A percentile compares a stretch with the other conserved stretches of the same genome.
phyloP scores from a whole-genome alignment of 2,888 invertebrate genomes.

The Agrotis clavis region DNA sequence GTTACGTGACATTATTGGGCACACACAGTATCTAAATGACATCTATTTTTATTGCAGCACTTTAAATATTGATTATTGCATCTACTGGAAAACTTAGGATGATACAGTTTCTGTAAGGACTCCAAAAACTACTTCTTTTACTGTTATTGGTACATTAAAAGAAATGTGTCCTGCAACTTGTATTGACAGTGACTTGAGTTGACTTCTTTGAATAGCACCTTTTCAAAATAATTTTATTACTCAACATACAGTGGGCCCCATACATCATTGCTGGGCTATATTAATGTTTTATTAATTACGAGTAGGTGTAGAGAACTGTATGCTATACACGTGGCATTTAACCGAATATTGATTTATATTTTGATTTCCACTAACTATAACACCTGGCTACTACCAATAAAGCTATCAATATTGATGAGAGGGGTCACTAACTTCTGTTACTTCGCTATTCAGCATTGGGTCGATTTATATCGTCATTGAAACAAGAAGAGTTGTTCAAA shows the following conservation, averaged over 20 bases:
- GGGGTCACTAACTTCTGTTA: slow-evolving; percentile 65
- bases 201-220: background rate
- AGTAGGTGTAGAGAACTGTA: slow-evolving; percentile 3
- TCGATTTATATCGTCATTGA: slow-evolving; percentile 17
- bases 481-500: background rate
- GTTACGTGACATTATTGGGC: slow-evolving; percentile 14
- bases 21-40: slow-evolving; percentile 14
- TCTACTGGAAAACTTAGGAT: background rate
- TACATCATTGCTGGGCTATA: background rate
- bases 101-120: background rate
- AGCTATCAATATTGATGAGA: slow-evolving; percentile 59
- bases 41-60: slow-evolving; percentile 7
- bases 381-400: slow-evolving; percentile 52
- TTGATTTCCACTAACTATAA: slow-evolving; percentile 48
- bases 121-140: background rate
- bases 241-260: background rate
- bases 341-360: slow-evolving; percentile 49
- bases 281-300: slow-evolving; percentile 40
- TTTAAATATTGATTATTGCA: background rate
- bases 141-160: too few species aligned
- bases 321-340: slow-evolving; percentile 42
- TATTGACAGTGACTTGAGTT: background rate
- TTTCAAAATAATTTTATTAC: background rate
- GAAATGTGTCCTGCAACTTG: background rate
- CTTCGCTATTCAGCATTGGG: slow-evolving; percentile 3